Evolutionary conservation across 2,888 invertebrate genomes (phyloP).

Genomic region (Cerastis leucographa): DNA sequence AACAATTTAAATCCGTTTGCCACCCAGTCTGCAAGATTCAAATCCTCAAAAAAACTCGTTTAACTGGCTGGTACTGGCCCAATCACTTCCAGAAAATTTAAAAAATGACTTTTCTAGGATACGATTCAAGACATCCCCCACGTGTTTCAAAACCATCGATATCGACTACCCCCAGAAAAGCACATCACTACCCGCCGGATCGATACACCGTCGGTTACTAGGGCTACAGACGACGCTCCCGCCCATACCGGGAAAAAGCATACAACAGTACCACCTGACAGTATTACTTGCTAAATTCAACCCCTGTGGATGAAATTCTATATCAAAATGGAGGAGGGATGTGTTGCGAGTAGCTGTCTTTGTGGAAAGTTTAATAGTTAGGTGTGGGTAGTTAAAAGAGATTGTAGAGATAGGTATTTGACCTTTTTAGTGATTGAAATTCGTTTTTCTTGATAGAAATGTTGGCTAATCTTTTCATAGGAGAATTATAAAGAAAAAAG

Average conservation of each 20-base stretch:
- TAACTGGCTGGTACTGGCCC: background rate
- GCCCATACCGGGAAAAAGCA: constrained; percentile 54
- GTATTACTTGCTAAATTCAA: constrained; percentile 54
- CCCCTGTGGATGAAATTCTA: constrained; percentile 24
- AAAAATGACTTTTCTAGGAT: too few species aligned
- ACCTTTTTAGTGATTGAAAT: background rate
- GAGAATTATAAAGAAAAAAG: background rate
- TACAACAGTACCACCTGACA: constrained; percentile 43
- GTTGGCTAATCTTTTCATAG: background rate
- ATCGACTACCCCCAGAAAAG: constrained; percentile 2
- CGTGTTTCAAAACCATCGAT: background rate
- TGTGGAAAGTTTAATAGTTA: background rate
- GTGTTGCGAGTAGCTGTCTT: background rate
- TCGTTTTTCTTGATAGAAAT: background rate
- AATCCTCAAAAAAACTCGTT: too few species aligned
- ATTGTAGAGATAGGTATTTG: background rate
- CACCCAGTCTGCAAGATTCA: too few species aligned
- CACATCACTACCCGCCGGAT: constrained; percentile 70
- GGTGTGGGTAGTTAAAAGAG: background rate
- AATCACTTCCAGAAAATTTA: too few species aligned
- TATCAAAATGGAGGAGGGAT: background rate
- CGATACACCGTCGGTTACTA: constrained; percentile 81
- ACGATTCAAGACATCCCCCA: background rate
- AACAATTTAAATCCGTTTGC: too few species aligned
- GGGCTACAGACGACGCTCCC: constrained; percentile 74